phyloP scores from a whole-genome alignment of 1,140 invertebrate species.

The Arion vulgaris region DNA sequence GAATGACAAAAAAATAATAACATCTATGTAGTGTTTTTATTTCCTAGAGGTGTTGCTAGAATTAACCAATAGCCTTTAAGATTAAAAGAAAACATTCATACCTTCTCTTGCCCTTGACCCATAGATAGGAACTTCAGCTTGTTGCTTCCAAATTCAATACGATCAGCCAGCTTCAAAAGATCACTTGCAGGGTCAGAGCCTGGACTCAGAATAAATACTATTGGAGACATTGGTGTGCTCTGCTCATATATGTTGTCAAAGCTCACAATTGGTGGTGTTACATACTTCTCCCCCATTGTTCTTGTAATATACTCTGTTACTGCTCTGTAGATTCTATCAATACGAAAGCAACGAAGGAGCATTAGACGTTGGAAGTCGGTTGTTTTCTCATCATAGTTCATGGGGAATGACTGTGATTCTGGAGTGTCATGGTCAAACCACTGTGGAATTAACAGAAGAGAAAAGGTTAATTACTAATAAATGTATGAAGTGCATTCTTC shows the following conservation, averaged over 20 bases:
- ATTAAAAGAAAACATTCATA: slow-evolving; percentile 54
- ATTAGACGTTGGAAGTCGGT: slow-evolving; percentile 84
- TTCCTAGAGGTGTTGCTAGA: too few species aligned
- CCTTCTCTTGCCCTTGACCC: slow-evolving; percentile 90
- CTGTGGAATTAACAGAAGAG: slow-evolving; percentile 68
- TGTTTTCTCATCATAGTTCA: slow-evolving; percentile 78
- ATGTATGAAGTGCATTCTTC: too few species aligned
- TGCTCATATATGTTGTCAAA: slow-evolving; percentile 87
- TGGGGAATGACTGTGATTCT: slow-evolving; percentile 80
- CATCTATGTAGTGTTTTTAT: too few species aligned
- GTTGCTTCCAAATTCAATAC: slow-evolving; percentile 79
- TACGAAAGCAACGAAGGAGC: slow-evolving; percentile 87
- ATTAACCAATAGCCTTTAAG: too few species aligned
- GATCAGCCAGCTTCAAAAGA: slow-evolving; percentile 88
- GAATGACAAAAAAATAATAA: too few species aligned
- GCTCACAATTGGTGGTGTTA: slow-evolving; percentile 86
- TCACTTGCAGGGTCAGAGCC: slow-evolving; percentile 90
- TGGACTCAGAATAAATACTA: slow-evolving; percentile 89
- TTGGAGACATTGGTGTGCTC: slow-evolving; percentile 83
- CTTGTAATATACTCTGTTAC: slow-evolving; percentile 85
- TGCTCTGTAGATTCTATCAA: slow-evolving; percentile 87
- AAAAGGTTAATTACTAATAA: too few species aligned
- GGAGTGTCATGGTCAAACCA: slow-evolving; percentile 88
- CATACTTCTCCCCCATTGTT: slow-evolving; percentile 87
- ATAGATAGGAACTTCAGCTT: slow-evolving; percentile 88